A percentile compares a stretch with the other conserved stretches of the same genome.
Evolutionary conservation across 2,888 invertebrate species (phyloP).

Genomic region (Sphaeridia pumilis): DNA sequence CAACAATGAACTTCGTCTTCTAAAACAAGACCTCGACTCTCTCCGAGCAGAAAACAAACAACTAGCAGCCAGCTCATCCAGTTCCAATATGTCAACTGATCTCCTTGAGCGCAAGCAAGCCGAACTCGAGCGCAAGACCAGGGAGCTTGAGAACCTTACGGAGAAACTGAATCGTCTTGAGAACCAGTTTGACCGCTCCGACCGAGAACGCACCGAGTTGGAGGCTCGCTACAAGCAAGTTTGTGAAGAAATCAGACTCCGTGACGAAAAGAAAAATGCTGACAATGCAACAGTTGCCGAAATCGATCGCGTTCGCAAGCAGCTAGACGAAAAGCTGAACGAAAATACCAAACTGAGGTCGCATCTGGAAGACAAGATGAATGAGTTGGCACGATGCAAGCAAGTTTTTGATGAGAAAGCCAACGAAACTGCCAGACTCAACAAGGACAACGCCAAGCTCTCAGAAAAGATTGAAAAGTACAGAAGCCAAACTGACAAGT

Average conservation of each 20-base stretch:
- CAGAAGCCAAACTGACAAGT: slow-evolving; percentile 63
- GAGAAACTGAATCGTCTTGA: slow-evolving; percentile 52
- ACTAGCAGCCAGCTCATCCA: slow-evolving; percentile 4
- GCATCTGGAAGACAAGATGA: slow-evolving; percentile 54
- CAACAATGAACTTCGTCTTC: slow-evolving; percentile 20
- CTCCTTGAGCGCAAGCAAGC: slow-evolving; percentile 66
- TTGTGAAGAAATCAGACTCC: slow-evolving; percentile 50
- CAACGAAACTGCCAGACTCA: slow-evolving; percentile 59
- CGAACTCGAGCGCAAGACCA: slow-evolving; percentile 68
- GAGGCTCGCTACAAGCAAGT: slow-evolving; percentile 36
- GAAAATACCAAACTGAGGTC: slow-evolving; percentile 41
- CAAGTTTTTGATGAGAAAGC: slow-evolving; percentile 43
- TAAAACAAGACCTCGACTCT: slow-evolving; percentile 28
- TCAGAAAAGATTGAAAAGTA: slow-evolving; percentile 63
- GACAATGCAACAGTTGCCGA: slow-evolving; percentile 48
- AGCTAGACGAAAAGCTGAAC: slow-evolving; percentile 46
- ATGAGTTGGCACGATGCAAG: slow-evolving; percentile 51
- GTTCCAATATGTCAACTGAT: slow-evolving; percentile 37
- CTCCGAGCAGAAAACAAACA: slow-evolving; percentile 15
- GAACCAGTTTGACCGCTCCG: slow-evolving; percentile 67
- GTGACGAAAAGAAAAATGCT: slow-evolving; percentile 61
- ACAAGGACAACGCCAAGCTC: slow-evolving; percentile 65
- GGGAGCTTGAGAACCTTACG: slow-evolving; percentile 51
- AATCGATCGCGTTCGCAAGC: slow-evolving; percentile 52
- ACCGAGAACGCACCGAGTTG: slow-evolving; percentile 50